Evolutionary conservation across 2,113 vertebrate genomes (phyloP).

Genomic region (Sorex araneus): DNA sequence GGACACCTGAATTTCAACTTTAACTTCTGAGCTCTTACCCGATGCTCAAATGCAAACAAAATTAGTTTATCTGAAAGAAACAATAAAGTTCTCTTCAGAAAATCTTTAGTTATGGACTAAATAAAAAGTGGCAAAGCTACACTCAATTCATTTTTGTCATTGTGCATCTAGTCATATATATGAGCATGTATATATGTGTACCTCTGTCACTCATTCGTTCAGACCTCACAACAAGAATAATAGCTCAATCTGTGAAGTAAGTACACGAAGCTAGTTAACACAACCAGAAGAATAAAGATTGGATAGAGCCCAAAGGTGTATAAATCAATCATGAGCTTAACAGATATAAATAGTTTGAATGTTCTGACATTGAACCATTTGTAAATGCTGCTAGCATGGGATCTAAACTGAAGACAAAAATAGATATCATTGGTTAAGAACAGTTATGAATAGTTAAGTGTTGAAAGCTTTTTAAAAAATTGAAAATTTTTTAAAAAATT

Average conservation of each 20-base stretch:
- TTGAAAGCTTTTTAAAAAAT: not conserved
- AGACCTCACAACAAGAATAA: too few species aligned
- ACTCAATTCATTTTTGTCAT: slow-evolving; percentile 23
- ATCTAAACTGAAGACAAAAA: slow-evolving; percentile 48
- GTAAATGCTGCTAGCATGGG: slow-evolving; percentile 4
- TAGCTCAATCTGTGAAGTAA: not conserved
- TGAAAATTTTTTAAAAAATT: slow-evolving; percentile 9
- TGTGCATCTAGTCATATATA: not conserved
- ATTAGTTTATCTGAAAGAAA: slow-evolving; percentile 56
- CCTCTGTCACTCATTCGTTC: too few species aligned
- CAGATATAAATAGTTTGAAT: slow-evolving; percentile 37
- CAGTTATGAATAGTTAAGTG: not conserved
- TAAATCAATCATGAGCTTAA: not conserved
- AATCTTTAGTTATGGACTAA: not conserved
- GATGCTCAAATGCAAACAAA: slow-evolving; percentile 22
- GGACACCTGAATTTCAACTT: not conserved
- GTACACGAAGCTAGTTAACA: not conserved
- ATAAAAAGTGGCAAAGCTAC: not conserved
- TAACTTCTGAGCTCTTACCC: not conserved
- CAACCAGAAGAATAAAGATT: not conserved
- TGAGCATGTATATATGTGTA: too few species aligned
- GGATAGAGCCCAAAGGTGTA: not conserved
- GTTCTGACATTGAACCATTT: not conserved
- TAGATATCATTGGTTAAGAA: slow-evolving; percentile 1
- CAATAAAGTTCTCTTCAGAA: slow-evolving; percentile 2